Conservation (phyloP, 23 tunicate genomes). For the Trididemnum nubilum region DNA sequence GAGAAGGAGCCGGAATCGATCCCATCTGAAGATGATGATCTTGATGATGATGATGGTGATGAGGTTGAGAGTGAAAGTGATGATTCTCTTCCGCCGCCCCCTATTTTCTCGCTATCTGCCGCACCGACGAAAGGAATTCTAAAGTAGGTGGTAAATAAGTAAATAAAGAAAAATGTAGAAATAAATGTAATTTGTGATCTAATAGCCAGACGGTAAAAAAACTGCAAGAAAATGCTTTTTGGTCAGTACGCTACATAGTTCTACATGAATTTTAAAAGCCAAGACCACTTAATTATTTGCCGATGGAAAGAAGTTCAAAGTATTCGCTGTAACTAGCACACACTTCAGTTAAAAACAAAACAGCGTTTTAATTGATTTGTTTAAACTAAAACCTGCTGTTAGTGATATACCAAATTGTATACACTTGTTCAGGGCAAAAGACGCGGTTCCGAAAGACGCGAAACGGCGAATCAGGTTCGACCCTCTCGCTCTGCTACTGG, state of each 20-base stretch:
- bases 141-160: constrained; percentile 29
- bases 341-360: not conserved
- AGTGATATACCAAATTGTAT: no score
- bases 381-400: no score
- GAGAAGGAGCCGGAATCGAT: not conserved
- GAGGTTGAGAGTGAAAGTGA: constrained; percentile 18
- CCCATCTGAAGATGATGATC: not conserved
- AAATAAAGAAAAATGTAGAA: no score
- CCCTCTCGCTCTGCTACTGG: constrained; percentile 93
- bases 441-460: constrained; percentile 41
- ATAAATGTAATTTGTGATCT: no score
- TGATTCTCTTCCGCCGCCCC: constrained; percentile 32
- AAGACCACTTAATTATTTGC: no score
- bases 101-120: constrained; percentile 4
- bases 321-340: not conserved
- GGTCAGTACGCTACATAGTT: no score
- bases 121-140: constrained; percentile 77
- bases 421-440: constrained; percentile 13
- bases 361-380: not conserved
- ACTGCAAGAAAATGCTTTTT: no score
- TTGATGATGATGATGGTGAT: constrained; percentile 1
- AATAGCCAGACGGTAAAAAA: no score
- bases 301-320: no score
- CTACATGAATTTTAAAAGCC: no score
- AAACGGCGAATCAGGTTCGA: constrained; percentile 71